Conservation (phyloP, 2,113 vertebrate genomes). For the Apodemus sylvaticus region DNA sequence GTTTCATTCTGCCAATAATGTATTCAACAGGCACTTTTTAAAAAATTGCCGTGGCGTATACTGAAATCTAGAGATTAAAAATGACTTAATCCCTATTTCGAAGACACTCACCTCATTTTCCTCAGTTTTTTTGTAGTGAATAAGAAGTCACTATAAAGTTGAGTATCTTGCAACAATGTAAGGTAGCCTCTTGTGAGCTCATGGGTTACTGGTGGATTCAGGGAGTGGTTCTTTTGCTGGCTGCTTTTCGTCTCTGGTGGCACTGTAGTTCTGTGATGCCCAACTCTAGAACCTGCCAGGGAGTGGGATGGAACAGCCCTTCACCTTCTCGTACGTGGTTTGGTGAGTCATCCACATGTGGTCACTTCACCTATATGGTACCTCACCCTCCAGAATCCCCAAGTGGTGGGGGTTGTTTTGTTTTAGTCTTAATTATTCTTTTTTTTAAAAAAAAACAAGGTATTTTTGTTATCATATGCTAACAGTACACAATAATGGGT, state of each 20-base stretch:
- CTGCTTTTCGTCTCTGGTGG: not conserved
- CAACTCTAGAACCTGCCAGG: not conserved
- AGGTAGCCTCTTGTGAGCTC: not conserved
- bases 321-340: not conserved
- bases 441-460: not conserved
- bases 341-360: fast-evolving
- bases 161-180: not conserved
- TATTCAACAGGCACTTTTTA: not conserved
- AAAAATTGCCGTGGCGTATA: not conserved
- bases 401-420: not conserved
- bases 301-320: not conserved
- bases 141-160: not conserved
- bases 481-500: not conserved
- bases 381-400: not conserved
- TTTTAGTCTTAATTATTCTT: not conserved
- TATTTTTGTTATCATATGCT: not conserved
- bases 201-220: not conserved
- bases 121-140: not conserved
- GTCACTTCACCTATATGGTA: not conserved
- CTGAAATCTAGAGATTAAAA: not conserved
- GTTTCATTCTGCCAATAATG: not conserved
- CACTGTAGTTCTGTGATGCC: not conserved
- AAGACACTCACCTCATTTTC: not conserved
- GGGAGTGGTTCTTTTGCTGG: not conserved
- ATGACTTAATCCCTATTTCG: not conserved